phyloP scores from a whole-genome alignment of 2,888 invertebrate species.

The Pogonocherus hispidulus region DNA sequence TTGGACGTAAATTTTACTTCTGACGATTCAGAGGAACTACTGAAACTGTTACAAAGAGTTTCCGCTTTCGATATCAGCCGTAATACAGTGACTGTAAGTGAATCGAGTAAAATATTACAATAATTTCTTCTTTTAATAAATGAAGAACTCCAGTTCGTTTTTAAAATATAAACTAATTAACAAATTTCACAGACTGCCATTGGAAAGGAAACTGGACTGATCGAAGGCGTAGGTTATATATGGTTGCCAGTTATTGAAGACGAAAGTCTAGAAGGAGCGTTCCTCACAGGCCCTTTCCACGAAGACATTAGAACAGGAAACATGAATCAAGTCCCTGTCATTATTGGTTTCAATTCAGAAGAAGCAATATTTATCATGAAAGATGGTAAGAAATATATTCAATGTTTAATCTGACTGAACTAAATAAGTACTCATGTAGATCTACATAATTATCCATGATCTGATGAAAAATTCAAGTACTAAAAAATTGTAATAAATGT shows the following conservation, averaged over 20 bases:
- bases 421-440: no score
- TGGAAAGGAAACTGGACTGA: neutral
- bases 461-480: no score
- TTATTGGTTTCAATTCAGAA: conserved; percentile 43
- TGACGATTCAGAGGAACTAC: conserved; percentile 30
- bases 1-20: conserved; percentile 32
- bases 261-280: conserved; percentile 20
- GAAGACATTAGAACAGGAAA: conserved; percentile 30
- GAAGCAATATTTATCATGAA: conserved; percentile 28
- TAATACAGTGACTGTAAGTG: conserved; percentile 30
- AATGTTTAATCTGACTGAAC: no score
- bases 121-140: no score
- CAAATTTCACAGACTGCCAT: neutral
- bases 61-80: conserved; percentile 12
- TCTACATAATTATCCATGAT: no score
- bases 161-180: no score
- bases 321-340: conserved; percentile 37
- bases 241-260: conserved; percentile 31
- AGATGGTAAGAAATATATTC: conserved; percentile 4
- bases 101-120: no score
- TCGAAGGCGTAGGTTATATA: neutral
- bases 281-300: conserved; percentile 24
- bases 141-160: no score
- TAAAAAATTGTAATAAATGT: no score
- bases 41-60: conserved; percentile 28